Conservation (phyloP, 2,888 invertebrate species). For the Conops quadrifasciatus region DNA sequence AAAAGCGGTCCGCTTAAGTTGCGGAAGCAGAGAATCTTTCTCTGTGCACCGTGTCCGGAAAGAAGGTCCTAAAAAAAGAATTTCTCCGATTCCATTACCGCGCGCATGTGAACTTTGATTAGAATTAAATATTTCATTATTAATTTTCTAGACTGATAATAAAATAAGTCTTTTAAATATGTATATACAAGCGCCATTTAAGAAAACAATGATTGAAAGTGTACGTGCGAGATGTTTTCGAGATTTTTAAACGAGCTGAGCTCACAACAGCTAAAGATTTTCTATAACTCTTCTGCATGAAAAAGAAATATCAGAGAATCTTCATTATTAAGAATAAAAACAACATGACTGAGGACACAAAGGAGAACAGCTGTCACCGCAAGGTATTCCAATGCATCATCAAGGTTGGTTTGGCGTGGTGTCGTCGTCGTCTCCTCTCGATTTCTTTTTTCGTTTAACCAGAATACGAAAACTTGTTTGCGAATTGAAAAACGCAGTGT, state of each 20-base stretch:
- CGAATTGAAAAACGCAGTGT: too few relatives aligned
- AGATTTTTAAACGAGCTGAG: too few relatives aligned
- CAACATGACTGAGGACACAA: conserved; percentile 46
- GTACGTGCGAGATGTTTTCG: not conserved
- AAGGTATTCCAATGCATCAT: conserved; percentile 54
- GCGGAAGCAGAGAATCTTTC: conserved; percentile 43
- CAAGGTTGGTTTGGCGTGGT: conserved; percentile 51
- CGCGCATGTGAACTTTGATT: not conserved
- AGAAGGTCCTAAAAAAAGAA: conserved; percentile 15
- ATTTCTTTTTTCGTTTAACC: not conserved
- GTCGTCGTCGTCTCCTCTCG: not conserved
- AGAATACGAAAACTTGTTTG: not conserved
- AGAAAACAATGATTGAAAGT: too few relatives aligned
- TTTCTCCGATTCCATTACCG: conserved; percentile 18
- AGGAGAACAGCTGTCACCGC: conserved; percentile 51
- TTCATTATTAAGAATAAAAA: not conserved
- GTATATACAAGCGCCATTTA: too few relatives aligned
- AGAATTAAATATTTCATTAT: conserved; percentile 1
- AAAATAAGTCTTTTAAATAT: too few relatives aligned
- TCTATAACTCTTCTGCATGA: not conserved
- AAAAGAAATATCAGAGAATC: too few relatives aligned
- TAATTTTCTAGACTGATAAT: too few relatives aligned
- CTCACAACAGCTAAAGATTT: not conserved
- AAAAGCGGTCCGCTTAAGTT: conserved; percentile 41
- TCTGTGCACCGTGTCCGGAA: conserved; percentile 22